Evolutionary conservation across 2,113 vertebrate species (phyloP).

Genomic region (Epinephelus cyanopodus): DNA sequence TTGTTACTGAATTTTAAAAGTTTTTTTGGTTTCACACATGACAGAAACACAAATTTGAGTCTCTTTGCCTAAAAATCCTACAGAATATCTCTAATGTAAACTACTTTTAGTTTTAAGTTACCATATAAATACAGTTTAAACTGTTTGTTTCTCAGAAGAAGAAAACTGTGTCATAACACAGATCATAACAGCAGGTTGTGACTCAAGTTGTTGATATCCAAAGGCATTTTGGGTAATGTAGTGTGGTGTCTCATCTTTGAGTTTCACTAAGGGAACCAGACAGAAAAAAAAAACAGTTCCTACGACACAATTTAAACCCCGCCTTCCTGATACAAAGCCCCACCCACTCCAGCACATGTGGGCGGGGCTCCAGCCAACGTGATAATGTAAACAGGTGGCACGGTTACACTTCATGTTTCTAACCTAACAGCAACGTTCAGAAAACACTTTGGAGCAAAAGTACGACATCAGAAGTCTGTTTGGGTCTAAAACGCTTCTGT

Average conservation of each 20-base stretch:
- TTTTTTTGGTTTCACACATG: slow-evolving; percentile 21
- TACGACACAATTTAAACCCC: background rate
- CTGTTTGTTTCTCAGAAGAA: background rate
- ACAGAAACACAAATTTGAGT: slow-evolving; percentile 6
- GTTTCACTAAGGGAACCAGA: too few relatives aligned
- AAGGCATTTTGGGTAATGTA: slow-evolving; percentile 68
- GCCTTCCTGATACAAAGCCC: background rate
- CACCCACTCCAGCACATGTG: background rate
- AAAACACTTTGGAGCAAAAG: slow-evolving; percentile 21
- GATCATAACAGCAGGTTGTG: slow-evolving; percentile 4
- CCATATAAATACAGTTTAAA: slow-evolving; percentile 31
- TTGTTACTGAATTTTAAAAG: background rate
- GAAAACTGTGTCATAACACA: too few relatives aligned
- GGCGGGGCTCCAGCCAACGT: slow-evolving; percentile 35
- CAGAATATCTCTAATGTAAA: background rate
- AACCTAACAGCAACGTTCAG: slow-evolving; percentile 36
- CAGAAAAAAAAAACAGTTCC: background rate
- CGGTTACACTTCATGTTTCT: slow-evolving; percentile 32
- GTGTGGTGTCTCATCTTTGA: slow-evolving; percentile 34
- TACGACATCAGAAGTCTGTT: background rate
- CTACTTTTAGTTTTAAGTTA: slow-evolving; percentile 3
- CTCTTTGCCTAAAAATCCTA: background rate
- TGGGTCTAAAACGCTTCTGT: slow-evolving; percentile 23
- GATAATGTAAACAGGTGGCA: slow-evolving; percentile 54
- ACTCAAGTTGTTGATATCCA: slow-evolving; percentile 22